These are phyloP conservation scores for Ochropleura plecta DNA, from an alignment of 2,888 invertebrate genomes.

Conservation along the genomic window DNA sequence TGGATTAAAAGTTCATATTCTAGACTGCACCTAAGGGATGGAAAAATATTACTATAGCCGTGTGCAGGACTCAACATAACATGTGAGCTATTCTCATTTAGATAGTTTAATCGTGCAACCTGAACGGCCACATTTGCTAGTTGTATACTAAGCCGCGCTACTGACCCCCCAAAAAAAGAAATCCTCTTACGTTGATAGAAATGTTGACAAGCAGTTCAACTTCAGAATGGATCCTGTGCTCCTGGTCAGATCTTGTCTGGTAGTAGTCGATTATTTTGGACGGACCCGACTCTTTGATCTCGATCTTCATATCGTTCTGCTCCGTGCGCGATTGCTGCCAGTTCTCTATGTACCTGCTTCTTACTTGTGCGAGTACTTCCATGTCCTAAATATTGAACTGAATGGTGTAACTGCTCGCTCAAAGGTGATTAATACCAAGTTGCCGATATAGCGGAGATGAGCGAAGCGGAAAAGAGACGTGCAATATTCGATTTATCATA, in stretches of 20 bases:
- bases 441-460: not conserved
- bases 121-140: not conserved
- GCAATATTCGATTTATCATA: not conserved
- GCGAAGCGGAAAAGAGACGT: not conserved
- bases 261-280: constrained; percentile 72
- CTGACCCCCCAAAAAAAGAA: not conserved
- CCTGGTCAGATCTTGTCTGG: constrained; percentile 78
- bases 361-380: constrained; percentile 68
- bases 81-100: not conserved
- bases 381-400: constrained; percentile 62
- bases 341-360: constrained; percentile 77
- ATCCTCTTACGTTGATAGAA: constrained; percentile 76
- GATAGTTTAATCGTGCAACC: not conserved
- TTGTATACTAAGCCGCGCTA: not conserved
- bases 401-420: not conserved
- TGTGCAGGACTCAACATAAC: not conserved
- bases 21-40: not conserved
- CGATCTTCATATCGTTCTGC: constrained; percentile 76
- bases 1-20: not conserved
- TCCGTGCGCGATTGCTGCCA: constrained; percentile 84
- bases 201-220: constrained; percentile 83
- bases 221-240: constrained; percentile 83
- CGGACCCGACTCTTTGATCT: constrained; percentile 70
- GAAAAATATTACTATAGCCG: not conserved
- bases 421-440: not conserved